A percentile compares a stretch with the other conserved stretches of the same genome.
phyloP scores from a whole-genome alignment of 2,888 invertebrate genomes.

The Eumacrocentrus americanus region DNA sequence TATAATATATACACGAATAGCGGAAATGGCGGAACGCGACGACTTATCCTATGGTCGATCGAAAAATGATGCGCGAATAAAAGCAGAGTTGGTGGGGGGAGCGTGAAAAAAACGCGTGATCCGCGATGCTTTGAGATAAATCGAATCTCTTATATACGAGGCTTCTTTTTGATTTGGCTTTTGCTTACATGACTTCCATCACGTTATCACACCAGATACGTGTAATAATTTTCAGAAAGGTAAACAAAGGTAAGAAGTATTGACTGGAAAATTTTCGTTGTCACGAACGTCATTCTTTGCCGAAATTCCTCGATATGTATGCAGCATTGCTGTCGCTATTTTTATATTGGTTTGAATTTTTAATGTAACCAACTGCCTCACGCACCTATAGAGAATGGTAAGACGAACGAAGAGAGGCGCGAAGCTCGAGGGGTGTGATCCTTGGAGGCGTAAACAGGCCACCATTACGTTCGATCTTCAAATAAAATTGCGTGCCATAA shows the following conservation, averaged over 20 bases:
- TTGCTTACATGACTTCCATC: not conserved
- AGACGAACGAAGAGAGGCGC: conserved; percentile 16
- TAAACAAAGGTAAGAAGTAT: too few species aligned
- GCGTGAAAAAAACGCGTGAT: conserved; percentile 24
- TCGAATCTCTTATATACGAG: conserved; percentile 20
- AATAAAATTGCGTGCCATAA: conserved; percentile 60
- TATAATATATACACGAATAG: conserved; percentile 9
- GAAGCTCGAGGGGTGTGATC: conserved; percentile 35
- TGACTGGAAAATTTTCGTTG: too few species aligned
- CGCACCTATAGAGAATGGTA: conserved; percentile 1
- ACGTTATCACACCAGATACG: too few species aligned
- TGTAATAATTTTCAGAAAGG: too few species aligned
- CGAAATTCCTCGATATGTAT: conserved; percentile 36
- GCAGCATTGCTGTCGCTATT: conserved; percentile 45
- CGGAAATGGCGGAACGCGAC: conserved; percentile 14
- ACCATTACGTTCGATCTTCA: conserved; percentile 60
- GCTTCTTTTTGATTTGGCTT: conserved; percentile 6
- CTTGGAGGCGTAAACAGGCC: conserved; percentile 52
- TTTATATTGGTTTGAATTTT: conserved; percentile 57
- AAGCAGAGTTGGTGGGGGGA: conserved; percentile 6
- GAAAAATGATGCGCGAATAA: conserved; percentile 27
- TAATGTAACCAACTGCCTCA: conserved; percentile 46
- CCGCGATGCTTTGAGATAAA: conserved; percentile 25
- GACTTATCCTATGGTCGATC: conserved; percentile 28
- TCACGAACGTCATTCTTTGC: too few species aligned